phyloP scores from a whole-genome alignment of 2,113 vertebrate genomes.

The Peromyscus californicus region DNA sequence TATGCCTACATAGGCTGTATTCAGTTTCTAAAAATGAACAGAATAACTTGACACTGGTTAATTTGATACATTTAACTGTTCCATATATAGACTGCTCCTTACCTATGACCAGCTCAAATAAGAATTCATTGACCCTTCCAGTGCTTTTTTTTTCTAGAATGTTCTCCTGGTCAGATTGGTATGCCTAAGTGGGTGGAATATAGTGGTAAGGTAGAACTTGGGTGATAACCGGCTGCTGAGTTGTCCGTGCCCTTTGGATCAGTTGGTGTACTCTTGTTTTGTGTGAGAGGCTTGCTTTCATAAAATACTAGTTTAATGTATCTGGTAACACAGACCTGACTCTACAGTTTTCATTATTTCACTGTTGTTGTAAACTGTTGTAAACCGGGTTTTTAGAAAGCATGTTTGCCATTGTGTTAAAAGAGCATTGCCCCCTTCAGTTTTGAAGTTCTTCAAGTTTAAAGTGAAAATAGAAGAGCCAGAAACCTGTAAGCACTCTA shows the following conservation, averaged over 20 bases:
- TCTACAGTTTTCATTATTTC: slow-evolving; percentile 79
- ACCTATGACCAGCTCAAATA: slow-evolving; percentile 51
- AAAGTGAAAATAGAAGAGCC: slow-evolving; percentile 80
- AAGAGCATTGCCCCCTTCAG: slow-evolving; percentile 77
- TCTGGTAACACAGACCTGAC: slow-evolving; percentile 69
- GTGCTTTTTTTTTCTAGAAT: slow-evolving; percentile 31
- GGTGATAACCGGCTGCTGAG: slow-evolving; percentile 60
- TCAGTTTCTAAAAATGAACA: slow-evolving; percentile 54
- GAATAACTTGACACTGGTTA: slow-evolving; percentile 51
- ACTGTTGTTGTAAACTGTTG: slow-evolving; percentile 70
- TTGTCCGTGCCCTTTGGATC: slow-evolving; percentile 67
- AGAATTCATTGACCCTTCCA: slow-evolving; percentile 57
- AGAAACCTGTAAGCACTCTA: slow-evolving; percentile 67
- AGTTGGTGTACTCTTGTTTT: slow-evolving; percentile 80
- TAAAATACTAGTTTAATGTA: slow-evolving; percentile 12
- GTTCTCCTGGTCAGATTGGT: slow-evolving; percentile 12
- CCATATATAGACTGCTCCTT: slow-evolving; percentile 48
- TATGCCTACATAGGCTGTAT: slow-evolving; percentile 30
- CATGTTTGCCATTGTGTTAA: slow-evolving; percentile 84
- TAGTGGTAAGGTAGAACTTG: background rate
- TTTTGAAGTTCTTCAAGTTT: slow-evolving; percentile 81
- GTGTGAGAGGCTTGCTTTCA: slow-evolving; percentile 70
- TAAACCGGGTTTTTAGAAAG: slow-evolving; percentile 83
- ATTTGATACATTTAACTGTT: slow-evolving; percentile 52
- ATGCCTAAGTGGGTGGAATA: background rate